phyloP scores from a whole-genome alignment of 2,797 vertebrate genomes.

The Caiman crocodilus region DNA sequence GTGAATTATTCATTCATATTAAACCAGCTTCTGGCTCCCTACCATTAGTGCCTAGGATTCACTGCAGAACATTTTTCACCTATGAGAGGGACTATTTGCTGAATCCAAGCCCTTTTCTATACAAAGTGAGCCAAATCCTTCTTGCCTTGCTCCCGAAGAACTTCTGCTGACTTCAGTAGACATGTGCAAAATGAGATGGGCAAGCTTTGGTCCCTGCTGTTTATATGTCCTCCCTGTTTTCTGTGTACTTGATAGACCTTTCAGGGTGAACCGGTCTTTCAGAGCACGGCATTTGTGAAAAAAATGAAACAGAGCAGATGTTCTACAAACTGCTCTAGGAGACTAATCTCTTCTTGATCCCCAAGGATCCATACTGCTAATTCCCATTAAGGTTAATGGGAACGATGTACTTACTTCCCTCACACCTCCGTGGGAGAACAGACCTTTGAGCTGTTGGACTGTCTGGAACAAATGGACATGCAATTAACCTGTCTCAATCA shows the following conservation, averaged over 20 bases:
- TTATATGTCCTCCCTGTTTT: neutral
- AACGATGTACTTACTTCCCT: neutral
- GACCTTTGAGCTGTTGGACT: neutral
- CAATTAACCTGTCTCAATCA: neutral
- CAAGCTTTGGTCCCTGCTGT: neutral
- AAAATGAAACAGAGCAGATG: neutral
- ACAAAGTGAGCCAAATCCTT: neutral
- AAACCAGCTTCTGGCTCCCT: neutral
- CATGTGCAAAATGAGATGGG: neutral
- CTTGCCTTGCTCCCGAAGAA: neutral
- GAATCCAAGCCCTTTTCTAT: neutral
- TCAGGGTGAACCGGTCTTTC: neutral
- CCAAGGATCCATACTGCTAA: neutral
- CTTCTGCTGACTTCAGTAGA: neutral
- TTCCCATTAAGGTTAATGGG: neutral
- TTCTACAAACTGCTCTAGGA: neutral
- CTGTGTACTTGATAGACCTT: neutral
- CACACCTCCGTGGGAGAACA: neutral
- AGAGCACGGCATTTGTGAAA: neutral
- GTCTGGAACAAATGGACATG: neutral
- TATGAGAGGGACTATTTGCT: neutral
- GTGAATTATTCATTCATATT: neutral
- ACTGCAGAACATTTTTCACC: neutral
- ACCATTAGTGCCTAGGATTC: neutral
- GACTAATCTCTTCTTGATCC: fast-evolving